A percentile compares a stretch with the other conserved stretches of the same genome.
Evolutionary conservation across 2,888 invertebrate genomes (phyloP).

Genomic region (Agrochola circellaris): DNA sequence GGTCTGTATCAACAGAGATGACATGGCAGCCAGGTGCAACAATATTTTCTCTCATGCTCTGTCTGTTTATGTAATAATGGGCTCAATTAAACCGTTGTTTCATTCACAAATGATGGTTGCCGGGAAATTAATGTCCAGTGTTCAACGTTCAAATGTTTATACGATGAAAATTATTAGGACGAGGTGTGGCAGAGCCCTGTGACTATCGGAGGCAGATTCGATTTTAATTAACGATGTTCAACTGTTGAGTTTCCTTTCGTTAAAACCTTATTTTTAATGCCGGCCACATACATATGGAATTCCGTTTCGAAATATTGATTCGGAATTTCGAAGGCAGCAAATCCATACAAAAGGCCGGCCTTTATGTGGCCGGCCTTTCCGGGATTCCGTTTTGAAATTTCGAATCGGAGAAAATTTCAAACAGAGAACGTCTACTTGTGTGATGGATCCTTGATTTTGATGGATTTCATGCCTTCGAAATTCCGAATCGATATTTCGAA

Average conservation of each 20-base stretch:
- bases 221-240: constrained; percentile 3
- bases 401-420: too few relatives aligned
- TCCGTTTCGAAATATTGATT: too few relatives aligned
- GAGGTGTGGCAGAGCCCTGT: background rate
- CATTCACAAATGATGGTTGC: background rate
- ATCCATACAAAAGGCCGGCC: too few relatives aligned
- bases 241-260: background rate
- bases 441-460: too few relatives aligned
- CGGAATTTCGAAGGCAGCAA: too few relatives aligned
- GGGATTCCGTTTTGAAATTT: too few relatives aligned
- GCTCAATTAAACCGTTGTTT: constrained; percentile 7
- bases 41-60: constrained; percentile 17
- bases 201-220: background rate
- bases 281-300: too few relatives aligned
- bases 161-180: constrained; percentile 1
- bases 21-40: background rate
- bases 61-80: background rate
- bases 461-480: too few relatives aligned
- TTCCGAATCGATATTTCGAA: too few relatives aligned
- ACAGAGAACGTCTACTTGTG: too few relatives aligned
- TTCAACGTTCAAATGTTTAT: background rate
- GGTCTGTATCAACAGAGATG: constrained; percentile 13
- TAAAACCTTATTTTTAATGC: background rate
- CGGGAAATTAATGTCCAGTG: background rate
- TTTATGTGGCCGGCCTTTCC: too few relatives aligned